Percentiles rank a stretch among this genome's conserved stretches.
These are phyloP conservation scores for Elegia similella DNA, from an alignment of 2,888 invertebrate genomes.

Conservation along the genomic window DNA sequence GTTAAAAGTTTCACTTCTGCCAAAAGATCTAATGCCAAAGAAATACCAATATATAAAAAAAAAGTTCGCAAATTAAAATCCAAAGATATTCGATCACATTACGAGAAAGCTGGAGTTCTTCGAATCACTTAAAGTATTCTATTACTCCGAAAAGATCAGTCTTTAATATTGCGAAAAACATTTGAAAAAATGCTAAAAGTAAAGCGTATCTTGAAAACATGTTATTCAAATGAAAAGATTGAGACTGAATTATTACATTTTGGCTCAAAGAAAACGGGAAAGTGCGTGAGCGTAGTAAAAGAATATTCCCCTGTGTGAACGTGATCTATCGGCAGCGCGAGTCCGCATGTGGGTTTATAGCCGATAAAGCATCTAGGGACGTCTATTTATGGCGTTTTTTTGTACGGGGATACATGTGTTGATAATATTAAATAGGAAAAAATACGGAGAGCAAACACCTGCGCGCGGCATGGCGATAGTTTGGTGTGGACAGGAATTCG, in stretches of 20 bases:
- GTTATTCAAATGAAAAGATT: conserved; percentile 15
- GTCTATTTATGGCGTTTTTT: conserved; percentile 70
- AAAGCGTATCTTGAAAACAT: background rate
- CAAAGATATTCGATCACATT: background rate
- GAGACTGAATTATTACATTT: conserved; percentile 17
- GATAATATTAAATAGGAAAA: conserved; percentile 57
- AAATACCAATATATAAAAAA: background rate
- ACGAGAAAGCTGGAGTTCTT: background rate
- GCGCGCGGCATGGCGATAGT: conserved; percentile 20
- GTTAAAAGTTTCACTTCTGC: no score
- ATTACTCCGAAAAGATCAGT: background rate
- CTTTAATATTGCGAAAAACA: background rate
- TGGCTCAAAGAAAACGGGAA: conserved; percentile 23
- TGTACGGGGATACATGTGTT: conserved; percentile 58
- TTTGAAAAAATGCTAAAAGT: background rate
- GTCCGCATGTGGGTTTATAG: conserved; percentile 68
- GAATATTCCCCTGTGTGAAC: conserved; percentile 49
- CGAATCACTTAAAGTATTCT: background rate
- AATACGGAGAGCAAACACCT: conserved; percentile 38
- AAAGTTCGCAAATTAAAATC: background rate
- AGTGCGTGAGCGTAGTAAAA: conserved; percentile 32
- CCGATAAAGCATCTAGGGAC: conserved; percentile 69
- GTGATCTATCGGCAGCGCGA: conserved; percentile 59
- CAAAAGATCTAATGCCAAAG: no score
- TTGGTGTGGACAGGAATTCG: background rate